These are phyloP conservation scores for Cotesia typhae DNA, from an alignment of 1,140 invertebrate species.

Conservation along the genomic window DNA sequence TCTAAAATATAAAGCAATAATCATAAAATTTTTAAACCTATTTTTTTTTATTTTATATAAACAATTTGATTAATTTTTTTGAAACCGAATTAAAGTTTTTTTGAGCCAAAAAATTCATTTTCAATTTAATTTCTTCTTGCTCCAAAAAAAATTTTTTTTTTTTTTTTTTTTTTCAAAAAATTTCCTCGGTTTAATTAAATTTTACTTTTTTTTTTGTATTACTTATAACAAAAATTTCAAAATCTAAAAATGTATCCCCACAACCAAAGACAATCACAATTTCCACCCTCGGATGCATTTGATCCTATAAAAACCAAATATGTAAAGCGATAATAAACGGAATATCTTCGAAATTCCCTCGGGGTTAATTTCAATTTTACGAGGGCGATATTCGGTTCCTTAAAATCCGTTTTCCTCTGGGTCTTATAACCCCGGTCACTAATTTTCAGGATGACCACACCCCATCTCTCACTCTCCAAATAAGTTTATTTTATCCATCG, in stretches of 20 bases:
- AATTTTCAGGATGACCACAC: conserved; percentile 45
- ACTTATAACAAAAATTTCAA: too few species aligned
- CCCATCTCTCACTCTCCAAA: conserved; percentile 29
- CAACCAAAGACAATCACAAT: conserved; percentile 15
- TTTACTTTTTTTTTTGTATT: too few species aligned
- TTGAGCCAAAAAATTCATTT: too few species aligned
- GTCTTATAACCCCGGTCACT: conserved; percentile 59
- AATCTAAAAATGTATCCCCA: neutral
- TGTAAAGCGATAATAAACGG: conserved; percentile 45
- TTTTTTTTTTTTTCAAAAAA: too few species aligned
- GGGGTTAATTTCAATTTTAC: conserved; percentile 56
- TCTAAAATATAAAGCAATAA: too few species aligned
- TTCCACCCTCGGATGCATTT: conserved; percentile 12
- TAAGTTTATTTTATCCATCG: neutral
- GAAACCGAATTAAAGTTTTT: too few species aligned
- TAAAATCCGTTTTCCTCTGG: conserved; percentile 61
- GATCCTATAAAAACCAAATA: conserved; percentile 29
- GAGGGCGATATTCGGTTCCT: conserved; percentile 62
- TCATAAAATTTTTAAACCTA: too few species aligned
- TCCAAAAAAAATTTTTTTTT: too few species aligned
- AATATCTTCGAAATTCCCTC: conserved; percentile 53
- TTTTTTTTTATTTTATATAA: too few species aligned
- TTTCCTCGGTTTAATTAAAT: too few species aligned
- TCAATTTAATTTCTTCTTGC: too few species aligned
- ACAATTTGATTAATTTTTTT: too few species aligned